Evolutionary conservation across 1,140 invertebrate species (phyloP).

Genomic region (Samia ricini): DNA sequence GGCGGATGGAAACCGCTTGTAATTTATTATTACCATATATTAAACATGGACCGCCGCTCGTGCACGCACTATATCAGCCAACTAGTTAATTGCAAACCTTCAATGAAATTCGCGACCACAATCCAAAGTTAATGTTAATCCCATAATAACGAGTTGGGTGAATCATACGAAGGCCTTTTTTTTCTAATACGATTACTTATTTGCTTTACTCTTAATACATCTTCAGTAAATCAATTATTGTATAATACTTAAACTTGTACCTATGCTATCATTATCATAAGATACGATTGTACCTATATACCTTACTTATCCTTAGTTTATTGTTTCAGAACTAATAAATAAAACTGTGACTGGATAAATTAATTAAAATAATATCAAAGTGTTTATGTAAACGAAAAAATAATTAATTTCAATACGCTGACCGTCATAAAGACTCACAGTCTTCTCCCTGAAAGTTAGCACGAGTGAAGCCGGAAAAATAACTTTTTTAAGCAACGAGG

Average conservation of each 20-base stretch:
- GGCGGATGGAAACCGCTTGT: conserved; percentile 51
- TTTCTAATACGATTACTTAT: no score
- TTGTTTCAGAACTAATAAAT: no score
- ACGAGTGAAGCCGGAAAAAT: conserved; percentile 36
- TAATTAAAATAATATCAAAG: background rate
- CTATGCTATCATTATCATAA: no score
- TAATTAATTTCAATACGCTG: conserved; percentile 7
- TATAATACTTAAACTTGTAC: no score
- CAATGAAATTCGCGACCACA: conserved; percentile 61
- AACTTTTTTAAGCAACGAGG: conserved; percentile 27
- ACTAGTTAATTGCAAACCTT: conserved; percentile 65
- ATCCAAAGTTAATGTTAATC: conserved; percentile 63
- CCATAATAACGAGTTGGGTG: conserved; percentile 53
- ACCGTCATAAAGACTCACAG: conserved; percentile 18
- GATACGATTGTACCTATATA: no score
- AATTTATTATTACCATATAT: conserved; percentile 72
- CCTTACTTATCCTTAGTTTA: no score
- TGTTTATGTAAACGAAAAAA: background rate
- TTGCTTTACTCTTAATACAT: no score
- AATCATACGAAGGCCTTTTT: no score
- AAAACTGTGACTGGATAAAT: no score
- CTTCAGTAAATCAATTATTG: no score
- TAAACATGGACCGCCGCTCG: conserved; percentile 42
- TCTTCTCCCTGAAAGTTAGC: conserved; percentile 24
- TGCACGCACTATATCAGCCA: conserved; percentile 54